A percentile compares a stretch with the other conserved stretches of the same genome.
phyloP scores from a whole-genome alignment of 2,888 invertebrate genomes.

The Spodoptera picta region DNA sequence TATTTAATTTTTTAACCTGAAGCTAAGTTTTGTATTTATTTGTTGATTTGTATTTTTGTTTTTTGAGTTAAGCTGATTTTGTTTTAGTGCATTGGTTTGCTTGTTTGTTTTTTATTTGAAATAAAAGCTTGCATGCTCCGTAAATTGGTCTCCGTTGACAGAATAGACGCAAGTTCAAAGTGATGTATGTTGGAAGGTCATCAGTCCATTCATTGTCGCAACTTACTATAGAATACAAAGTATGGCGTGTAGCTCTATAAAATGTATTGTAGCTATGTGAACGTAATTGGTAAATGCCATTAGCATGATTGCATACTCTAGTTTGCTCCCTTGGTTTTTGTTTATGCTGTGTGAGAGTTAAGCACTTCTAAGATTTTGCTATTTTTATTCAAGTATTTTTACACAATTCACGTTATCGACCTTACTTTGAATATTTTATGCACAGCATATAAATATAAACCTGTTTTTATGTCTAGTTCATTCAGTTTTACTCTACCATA shows the following conservation, averaged over 20 bases:
- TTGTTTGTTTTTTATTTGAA: not conserved
- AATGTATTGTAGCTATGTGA: constrained; percentile 37
- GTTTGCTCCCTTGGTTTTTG: constrained; percentile 38
- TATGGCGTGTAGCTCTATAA: constrained; percentile 13
- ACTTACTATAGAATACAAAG: constrained; percentile 7
- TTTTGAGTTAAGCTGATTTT: not conserved
- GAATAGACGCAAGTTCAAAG: constrained; percentile 4
- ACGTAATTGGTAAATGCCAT: constrained; percentile 30
- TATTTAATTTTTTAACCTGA: constrained; percentile 6
- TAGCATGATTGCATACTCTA: constrained; percentile 44
- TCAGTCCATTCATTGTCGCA: constrained; percentile 8
- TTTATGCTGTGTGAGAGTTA: constrained; percentile 37
- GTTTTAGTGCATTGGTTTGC: not conserved
- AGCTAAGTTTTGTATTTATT: constrained; percentile 5
- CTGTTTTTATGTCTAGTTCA: too few species aligned
- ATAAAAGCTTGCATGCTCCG: constrained; percentile 12
- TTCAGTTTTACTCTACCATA: too few species aligned
- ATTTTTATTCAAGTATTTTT: not conserved
- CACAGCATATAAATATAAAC: too few species aligned
- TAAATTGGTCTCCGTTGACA: constrained; percentile 6
- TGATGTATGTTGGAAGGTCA: constrained; percentile 19
- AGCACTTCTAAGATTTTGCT: not conserved
- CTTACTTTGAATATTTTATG: too few species aligned
- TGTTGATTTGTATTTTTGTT: not conserved
- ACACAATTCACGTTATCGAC: too few species aligned